Evolutionary conservation across 2,888 invertebrate genomes (phyloP).

Genomic region (Halictus quadricinctus): DNA sequence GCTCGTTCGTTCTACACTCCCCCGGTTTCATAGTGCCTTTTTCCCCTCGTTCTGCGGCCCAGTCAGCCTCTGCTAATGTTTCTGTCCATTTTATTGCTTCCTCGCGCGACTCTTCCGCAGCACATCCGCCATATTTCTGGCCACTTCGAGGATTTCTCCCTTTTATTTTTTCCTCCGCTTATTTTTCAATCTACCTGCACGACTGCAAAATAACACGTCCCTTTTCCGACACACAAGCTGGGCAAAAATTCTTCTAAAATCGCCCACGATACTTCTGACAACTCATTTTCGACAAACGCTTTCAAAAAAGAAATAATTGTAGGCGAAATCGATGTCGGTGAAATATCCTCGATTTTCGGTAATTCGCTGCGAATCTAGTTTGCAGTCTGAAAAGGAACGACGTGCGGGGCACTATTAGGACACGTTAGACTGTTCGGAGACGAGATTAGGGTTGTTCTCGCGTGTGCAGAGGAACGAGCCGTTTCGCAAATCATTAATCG

Average conservation of each 20-base stretch:
- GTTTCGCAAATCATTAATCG: slow-evolving; percentile 17
- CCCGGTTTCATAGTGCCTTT: not conserved
- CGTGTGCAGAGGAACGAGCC: not conserved
- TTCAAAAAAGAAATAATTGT: too few relatives aligned
- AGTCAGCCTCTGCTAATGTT: not conserved
- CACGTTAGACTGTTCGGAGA: not conserved
- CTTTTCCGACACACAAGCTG: too few relatives aligned
- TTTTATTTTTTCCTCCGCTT: not conserved
- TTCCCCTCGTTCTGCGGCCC: not conserved
- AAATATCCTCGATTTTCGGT: too few relatives aligned
- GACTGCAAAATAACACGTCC: too few relatives aligned
- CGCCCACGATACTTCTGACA: too few relatives aligned
- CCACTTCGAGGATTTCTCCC: not conserved
- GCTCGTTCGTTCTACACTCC: slow-evolving; percentile 8
- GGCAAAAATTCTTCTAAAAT: too few relatives aligned
- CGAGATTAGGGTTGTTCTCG: not conserved
- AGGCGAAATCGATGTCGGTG: too few relatives aligned
- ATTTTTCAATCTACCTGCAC: not conserved
- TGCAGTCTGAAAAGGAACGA: too few relatives aligned
- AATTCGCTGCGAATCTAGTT: too few relatives aligned
- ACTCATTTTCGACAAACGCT: too few relatives aligned
- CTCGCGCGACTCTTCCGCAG: not conserved
- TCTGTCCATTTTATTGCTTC: slow-evolving; percentile 2
- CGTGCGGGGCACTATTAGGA: too few relatives aligned
- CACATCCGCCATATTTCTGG: not conserved